Evolutionary conservation across 2,797 vertebrate genomes (phyloP).

Genomic region (Smutsia temminckii): DNA sequence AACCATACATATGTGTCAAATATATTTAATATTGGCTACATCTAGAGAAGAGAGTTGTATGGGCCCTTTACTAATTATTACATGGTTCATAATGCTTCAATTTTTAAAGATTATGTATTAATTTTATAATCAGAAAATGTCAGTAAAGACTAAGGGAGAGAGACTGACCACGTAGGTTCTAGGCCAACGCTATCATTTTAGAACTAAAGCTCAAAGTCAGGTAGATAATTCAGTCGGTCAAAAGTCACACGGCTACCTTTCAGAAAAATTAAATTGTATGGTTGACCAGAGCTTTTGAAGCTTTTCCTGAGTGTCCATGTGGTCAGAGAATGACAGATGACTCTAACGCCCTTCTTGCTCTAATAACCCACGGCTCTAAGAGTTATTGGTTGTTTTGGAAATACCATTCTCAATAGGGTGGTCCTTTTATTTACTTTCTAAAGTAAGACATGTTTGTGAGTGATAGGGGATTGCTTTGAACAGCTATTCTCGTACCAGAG

Average conservation of each 20-base stretch:
- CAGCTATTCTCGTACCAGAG: neutral
- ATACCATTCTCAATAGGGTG: neutral
- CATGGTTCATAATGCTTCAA: neutral
- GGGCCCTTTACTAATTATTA: neutral
- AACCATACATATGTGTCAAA: slow-evolving; percentile 3
- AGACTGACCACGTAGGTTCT: neutral
- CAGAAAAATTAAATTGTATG: neutral
- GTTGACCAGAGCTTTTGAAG: neutral
- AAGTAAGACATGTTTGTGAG: neutral
- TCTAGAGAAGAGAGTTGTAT: neutral
- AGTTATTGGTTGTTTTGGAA: neutral
- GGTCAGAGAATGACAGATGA: neutral
- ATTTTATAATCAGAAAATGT: slow-evolving; percentile 43
- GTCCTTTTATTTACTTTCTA: neutral
- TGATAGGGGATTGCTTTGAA: neutral
- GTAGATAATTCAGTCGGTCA: neutral
- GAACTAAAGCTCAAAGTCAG: neutral
- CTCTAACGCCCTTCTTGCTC: neutral
- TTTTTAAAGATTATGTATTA: neutral
- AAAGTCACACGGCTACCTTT: neutral
- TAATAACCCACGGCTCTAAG: neutral
- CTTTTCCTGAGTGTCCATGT: neutral
- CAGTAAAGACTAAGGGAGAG: neutral
- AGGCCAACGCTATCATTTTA: neutral
- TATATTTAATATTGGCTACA: neutral